phyloP scores from a whole-genome alignment of 2,113 vertebrate species.

The Caranx melampygus region DNA sequence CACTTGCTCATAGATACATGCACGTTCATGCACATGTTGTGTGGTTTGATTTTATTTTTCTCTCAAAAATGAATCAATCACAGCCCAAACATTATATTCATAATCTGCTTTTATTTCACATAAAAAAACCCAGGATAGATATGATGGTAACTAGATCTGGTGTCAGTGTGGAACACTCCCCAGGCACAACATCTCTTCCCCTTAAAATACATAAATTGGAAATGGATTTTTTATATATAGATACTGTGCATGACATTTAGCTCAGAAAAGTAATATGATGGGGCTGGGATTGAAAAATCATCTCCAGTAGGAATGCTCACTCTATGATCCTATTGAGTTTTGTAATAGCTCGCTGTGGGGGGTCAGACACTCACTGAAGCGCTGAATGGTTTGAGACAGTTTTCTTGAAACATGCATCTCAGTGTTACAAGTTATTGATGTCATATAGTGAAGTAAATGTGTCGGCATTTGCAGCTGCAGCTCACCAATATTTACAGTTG shows the following conservation, averaged over 20 bases:
- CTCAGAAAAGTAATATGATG: slow-evolving; percentile 65
- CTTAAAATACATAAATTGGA: slow-evolving; percentile 69
- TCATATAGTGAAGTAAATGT: slow-evolving; percentile 39
- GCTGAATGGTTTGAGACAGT: slow-evolving; percentile 28
- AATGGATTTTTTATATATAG: slow-evolving; percentile 75
- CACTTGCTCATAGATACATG: slow-evolving; percentile 21
- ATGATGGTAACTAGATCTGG: slow-evolving; percentile 29
- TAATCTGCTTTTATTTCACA: slow-evolving; percentile 60
- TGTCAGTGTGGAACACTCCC: slow-evolving; percentile 33
- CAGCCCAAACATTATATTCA: slow-evolving; percentile 59
- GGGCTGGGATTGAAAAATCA: slow-evolving; percentile 60
- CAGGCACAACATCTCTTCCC: slow-evolving; percentile 34
- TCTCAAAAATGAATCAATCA: slow-evolving; percentile 75
- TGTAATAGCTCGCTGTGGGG: slow-evolving; percentile 55
- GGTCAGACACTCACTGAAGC: slow-evolving; percentile 27
- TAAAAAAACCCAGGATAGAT: slow-evolving; percentile 46
- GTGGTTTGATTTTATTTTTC: slow-evolving; percentile 12
- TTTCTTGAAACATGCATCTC: slow-evolving; percentile 33
- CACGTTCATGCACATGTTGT: slow-evolving; percentile 23
- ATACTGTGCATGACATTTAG: slow-evolving; percentile 70
- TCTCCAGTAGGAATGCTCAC: slow-evolving; percentile 40
- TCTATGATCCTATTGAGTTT: slow-evolving; percentile 57
- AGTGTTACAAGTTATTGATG: slow-evolving; percentile 30
- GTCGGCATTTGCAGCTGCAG: slow-evolving; percentile 23
- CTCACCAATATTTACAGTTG: slow-evolving; percentile 34